phyloP scores from a whole-genome alignment of 1,140 invertebrate species.

The Nasonia longicornis region DNA sequence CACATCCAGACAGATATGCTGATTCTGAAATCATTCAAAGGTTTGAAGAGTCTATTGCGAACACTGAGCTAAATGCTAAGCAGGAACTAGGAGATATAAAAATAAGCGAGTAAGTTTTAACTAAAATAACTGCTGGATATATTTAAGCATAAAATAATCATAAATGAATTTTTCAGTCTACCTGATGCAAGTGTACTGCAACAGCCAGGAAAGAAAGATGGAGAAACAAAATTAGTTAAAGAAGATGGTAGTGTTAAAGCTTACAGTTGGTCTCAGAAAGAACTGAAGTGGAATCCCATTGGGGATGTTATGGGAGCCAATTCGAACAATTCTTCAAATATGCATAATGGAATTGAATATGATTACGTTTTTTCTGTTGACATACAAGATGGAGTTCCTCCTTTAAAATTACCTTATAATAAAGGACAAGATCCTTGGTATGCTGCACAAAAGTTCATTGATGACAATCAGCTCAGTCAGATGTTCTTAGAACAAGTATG shows the following conservation, averaged over 20 bases:
- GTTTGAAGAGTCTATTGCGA: slow-evolving; percentile 81
- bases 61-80: slow-evolving; percentile 72
- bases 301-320: slow-evolving; percentile 90
- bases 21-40: slow-evolving; percentile 71
- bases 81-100: slow-evolving; percentile 86
- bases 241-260: slow-evolving; percentile 80
- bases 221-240: slow-evolving; percentile 87
- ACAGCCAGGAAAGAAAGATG: slow-evolving; percentile 84
- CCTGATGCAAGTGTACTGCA: slow-evolving; percentile 82
- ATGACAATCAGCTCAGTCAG: slow-evolving; percentile 85
- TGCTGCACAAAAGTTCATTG: slow-evolving; percentile 93
- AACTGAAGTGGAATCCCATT: slow-evolving; percentile 84
- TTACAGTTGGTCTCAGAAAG: slow-evolving; percentile 82
- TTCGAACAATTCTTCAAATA: slow-evolving; percentile 74
- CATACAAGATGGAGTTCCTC: slow-evolving; percentile 88
- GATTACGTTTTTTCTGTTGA: slow-evolving; percentile 97
- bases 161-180: slow-evolving; percentile 68
- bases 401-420: slow-evolving; percentile 94
- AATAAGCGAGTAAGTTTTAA: slow-evolving; percentile 75
- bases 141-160: not conserved
- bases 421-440: slow-evolving; percentile 89
- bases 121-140: not conserved
- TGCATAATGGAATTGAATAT: slow-evolving; percentile 90
- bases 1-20: slow-evolving; percentile 77
- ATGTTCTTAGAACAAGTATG: slow-evolving; percentile 91